Base-by-base conservation (phyloP, 2,797 vertebrate genomes). In the Miichthys miiuy region DNA sequence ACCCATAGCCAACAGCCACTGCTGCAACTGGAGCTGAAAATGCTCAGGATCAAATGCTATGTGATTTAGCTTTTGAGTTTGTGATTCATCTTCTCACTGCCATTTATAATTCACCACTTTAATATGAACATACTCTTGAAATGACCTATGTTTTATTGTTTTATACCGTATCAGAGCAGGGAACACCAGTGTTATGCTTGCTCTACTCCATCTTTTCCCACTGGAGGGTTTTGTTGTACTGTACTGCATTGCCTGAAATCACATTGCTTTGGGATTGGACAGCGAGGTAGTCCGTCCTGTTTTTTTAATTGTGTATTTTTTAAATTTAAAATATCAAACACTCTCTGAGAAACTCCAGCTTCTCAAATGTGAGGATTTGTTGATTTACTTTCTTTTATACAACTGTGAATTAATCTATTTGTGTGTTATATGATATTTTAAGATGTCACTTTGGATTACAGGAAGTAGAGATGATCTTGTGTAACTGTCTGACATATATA, bases 1-100 rank as follows among this genome's bases (percentile, higher is more conserved):
- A 66, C 47, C 21, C 55, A 61, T 14, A 27, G 1, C 52, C 58
- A 69, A 23, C 12, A 7, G 63, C 56, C 54, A 66, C 42, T 56
- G 56, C 21, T 72, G 51, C 57, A 68, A 58, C 27, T 65, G 41
- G 58, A 73, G 64, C 38, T 71, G 27, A 75, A 65, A 66, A 75
- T 48, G 41, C 27, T 57, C 12, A 67, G 51, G 55, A 62, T 62
- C 16, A 60, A 72, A 67, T 56, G 13, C 4, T 48, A 21, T 68
- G 63, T 68, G 25, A 51, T 68, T 48, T 8, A 34, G 30, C 30
- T 8, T 34, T 34, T 8, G 34, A 34, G 34, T 34, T 34, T 34
- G 8, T 8, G 34, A 34, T 34, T 34, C 1, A 34, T 34, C 18
- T 27, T 64, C 30, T n/a, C 51, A n/a, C 47, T 54, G 46, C 54